Percentiles rank a stretch among this genome's conserved stretches.
Conservation (phyloP, 2,113 vertebrate genomes). For the Naja naja region DNA sequence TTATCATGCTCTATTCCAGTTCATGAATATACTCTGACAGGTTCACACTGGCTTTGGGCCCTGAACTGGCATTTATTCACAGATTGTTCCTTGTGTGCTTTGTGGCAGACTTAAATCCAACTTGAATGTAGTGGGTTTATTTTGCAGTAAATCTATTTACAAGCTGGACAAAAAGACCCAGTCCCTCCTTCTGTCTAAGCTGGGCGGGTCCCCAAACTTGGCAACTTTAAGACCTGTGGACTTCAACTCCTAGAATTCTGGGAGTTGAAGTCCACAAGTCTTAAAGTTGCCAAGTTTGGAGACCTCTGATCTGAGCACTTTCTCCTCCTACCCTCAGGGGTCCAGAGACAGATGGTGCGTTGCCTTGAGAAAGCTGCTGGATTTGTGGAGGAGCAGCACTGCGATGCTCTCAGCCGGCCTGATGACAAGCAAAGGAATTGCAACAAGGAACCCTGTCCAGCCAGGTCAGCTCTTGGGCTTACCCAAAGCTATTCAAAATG, state of each 20-base stretch:
- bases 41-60: neutral
- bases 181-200: neutral
- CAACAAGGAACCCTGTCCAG: conserved; percentile 82
- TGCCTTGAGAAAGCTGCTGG: conserved; percentile 82
- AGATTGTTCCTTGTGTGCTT: neutral
- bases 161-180: neutral
- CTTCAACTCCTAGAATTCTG: too few species aligned
- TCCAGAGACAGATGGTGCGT: conserved; percentile 81
- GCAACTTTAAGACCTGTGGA: too few species aligned
- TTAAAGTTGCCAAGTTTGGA: too few species aligned
- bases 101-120: neutral
- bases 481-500: neutral
- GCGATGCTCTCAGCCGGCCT: conserved; percentile 75
- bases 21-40: neutral
- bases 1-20: too few species aligned
- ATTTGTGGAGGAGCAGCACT: conserved; percentile 81
- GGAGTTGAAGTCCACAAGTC: too few species aligned
- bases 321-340: conserved; percentile 68
- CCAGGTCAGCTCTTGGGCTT: conserved; percentile 70
- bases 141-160: neutral
- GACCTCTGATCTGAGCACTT: neutral
- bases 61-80: neutral
- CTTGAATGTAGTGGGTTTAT: neutral
- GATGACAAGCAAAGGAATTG: conserved; percentile 81
- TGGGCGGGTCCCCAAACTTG: too few species aligned